Base-by-base conservation (phyloP, 2,888 invertebrate genomes). In the Trichogramma evanescens region DNA sequence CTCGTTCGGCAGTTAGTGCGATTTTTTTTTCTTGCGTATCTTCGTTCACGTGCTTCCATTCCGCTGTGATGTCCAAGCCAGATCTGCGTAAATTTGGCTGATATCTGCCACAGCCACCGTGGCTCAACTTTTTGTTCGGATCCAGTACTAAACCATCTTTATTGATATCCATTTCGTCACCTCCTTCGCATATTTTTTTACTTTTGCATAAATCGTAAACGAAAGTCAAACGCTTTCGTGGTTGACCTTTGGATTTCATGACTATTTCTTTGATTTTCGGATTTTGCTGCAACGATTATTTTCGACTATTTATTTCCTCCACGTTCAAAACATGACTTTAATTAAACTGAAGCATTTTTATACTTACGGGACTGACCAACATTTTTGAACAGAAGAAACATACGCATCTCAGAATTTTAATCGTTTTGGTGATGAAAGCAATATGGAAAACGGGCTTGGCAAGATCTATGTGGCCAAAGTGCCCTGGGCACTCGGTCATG, bases 311-410 rank as follows among this genome's bases (percentile, higher is more conserved):
- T 8, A 48, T 60, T 50, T 4, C 26, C n/a, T 39, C 58, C 43
- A 54, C n/a, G 43, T 56, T 50, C 13, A 38, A 48, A 46, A 39
- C 6, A 43, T 13, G 45, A 41, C 42, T 42, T 44, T 53, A 50
- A 44, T 40, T 41, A 45, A 50, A 41, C 50, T 10, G 51, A 50
- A 44, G n/a, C 13, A 13, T 13, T n/a, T n/a, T 50, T 51, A 54
- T 79, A 86, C 90, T 90, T 82, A 93, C 91, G 48, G 95, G 92
- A 72, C 93, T 96, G 61, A 98, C 93, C 66, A 99, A 84, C 71
- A 99, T 82, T 78, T 96, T 97, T 51, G 98, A 98, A 79, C 99
- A 99, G 78, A 95, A 98, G 79, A 97, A 99, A 78, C 99, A 99
- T 38, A 99, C 97, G 80, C 99, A 99, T 79, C 99, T 84, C n/a